Evolutionary conservation across 2,888 invertebrate species (phyloP), one percentile per base, ranked within the genome.

Genomic region (Ceriagrion tenellum): DNA sequence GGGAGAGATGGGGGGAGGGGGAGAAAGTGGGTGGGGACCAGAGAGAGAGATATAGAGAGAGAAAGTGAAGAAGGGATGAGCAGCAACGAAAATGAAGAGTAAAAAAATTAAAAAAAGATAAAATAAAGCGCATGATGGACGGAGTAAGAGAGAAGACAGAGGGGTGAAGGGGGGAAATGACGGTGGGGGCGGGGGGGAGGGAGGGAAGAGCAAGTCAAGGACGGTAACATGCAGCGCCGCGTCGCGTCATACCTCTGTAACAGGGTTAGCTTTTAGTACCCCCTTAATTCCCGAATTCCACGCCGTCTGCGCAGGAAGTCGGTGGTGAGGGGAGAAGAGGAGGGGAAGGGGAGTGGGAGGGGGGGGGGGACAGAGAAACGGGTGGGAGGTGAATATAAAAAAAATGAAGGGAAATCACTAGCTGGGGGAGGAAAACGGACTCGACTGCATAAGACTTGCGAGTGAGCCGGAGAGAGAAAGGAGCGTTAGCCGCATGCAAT

Each of bases 281-380:
- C 93, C 93, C 93, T 69, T 93, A 93, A 93, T 93, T 74, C 93
- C 93, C 93, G 69, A 93, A 93, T 93, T 93, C 93, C 93, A 93
- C 93, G 93, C 93, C 93, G 93, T 93, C 93, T 93, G 93, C 93
- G 69, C 93, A 93, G 93, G 93, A 93, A 93, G 93, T 93, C 47
- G 81, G 26, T 93, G 93, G 40, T 47, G 93, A 40, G 93, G 63
- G 63, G 91, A 59, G 59, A n/a, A 13, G 40, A 59, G 26, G 56
- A 35, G 59, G 90, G 35, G 47, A 47, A 8, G 91, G 8, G 56
- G 91, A 91, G 23, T 35, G 40, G 63, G 91, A 91, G 40, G 56
- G 23, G 93, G 26, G 69, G 16, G 40, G 69, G 26, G 55, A n/a
- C 40, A n/a, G n/a, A n/a, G n/a, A n/a, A n/a, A n/a, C n/a, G n/a